Base-by-base conservation (phyloP, 2,113 vertebrate genomes). In the Microtus montanus region DNA sequence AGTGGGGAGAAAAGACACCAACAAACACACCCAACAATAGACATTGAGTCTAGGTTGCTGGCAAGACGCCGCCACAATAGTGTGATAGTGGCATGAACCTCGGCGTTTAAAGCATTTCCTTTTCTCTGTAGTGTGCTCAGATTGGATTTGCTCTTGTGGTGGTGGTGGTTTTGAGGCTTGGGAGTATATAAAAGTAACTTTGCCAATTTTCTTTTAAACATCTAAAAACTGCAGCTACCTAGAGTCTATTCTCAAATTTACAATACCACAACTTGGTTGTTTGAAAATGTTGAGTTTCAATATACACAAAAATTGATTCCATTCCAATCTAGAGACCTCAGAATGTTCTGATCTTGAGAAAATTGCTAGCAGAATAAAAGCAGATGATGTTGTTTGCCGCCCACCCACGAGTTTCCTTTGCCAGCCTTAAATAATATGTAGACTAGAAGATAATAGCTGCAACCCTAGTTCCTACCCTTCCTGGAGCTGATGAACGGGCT, bases 321-420 rank as follows among this genome's bases (percentile, higher is more conserved):
- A 87, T 91, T 96, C 71, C 89, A 95, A 90, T 93, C 82, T 86
- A 33, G 64, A 94, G 88, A 95, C 88, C 91, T 96, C 96, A 95
- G 73, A 24, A 94, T 94, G 47, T 95, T 96, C 95, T 96, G 44
- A 93, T 93, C 61, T 91, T 92, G 80, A 85, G 77, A 92, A 96
- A 93, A 97, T 95, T 97, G 77, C 66, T 90, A n/a, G 80, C 93
- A 91, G 89, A 86, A 92, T 93, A 92, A 92, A 95, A 90, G 88
- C 74, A 54, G 58, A 58, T 82, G 71, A 87, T 44, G 41, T 20
- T 85, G 52, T 92, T 87, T 63, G 90, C 82, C 89, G 24, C 63
- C 87, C 85, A 78, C 49, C 68, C 38, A 83, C 11, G 30, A 68
- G 58, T 88, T 89, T 92, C 83, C 90, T 93, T 88, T 87, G 52